Base-by-base conservation (phyloP, 2,797 vertebrate genomes). In the Geotrypetes seraphini region DNA sequence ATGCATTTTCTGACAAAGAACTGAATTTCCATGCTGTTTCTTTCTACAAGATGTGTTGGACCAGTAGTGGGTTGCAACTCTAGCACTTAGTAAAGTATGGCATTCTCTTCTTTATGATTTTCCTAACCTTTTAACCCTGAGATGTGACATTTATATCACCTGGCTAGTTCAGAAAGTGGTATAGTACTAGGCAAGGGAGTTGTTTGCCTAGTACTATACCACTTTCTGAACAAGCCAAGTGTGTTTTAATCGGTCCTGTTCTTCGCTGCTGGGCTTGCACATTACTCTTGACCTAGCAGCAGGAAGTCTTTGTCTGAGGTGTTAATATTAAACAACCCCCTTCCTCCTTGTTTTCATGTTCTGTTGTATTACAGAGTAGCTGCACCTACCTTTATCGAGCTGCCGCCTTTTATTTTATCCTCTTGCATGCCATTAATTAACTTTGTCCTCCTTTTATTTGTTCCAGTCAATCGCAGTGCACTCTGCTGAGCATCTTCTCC, bases 381-480 rank as follows among this genome's bases (percentile, higher is more conserved):
- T 84, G 86, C 70, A 81, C 81, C 81, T 71, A 89, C 92, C 92
- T 95, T 96, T n/a, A n/a, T 91, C 92, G 92, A 88, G 88, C 78
- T 79, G 78, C 71, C 74, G 84, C 73, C 88, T 86, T 96, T 94
- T 98, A 91, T 97, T 90, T 94, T 87, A 83, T 76, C 86, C 87
- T 88, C 71, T 87, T 92, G 88, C 90, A 88, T 92, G 95, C 87
- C 92, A 91, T 94, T 97, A 99, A 99, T 99, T 99, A 97, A 99
- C 94, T 99, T 97, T 97, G 95, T 99, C 94, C 92, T 96, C 90
- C 92, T 96, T 97, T 96, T 97, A 97, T 99, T 97, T 97, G 92
- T 99, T 99, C 85, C 95, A 99, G 95, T 96, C 95, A 96, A 91
- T 96, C 91, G 89, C 89, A 94, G 91, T 96, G 95, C 89, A 96